These are phyloP conservation scores for Trichoplusia ni DNA, from an alignment of 1,140 invertebrate genomes.

Conservation along the genomic window DNA sequence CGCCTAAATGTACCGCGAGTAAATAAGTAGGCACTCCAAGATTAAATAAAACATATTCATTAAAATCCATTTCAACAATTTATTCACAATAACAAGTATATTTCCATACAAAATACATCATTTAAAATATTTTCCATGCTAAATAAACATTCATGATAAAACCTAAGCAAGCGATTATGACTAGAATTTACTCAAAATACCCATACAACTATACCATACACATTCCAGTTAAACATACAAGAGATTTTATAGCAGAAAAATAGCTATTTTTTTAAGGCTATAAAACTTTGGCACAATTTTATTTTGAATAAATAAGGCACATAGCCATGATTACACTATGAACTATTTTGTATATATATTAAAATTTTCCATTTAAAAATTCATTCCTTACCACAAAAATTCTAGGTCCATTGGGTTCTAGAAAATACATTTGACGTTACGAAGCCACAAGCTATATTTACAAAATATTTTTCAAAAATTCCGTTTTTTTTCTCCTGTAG, in stretches of 20 bases:
- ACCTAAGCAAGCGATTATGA: constrained; percentile 47
- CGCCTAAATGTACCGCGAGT: neutral
- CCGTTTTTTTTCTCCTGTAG: constrained; percentile 8
- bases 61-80: constrained; percentile 53
- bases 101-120: constrained; percentile 73
- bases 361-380: constrained; percentile 30
- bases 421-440: constrained; percentile 16
- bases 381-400: constrained; percentile 19
- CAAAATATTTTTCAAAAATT: constrained; percentile 49
- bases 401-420: constrained; percentile 15
- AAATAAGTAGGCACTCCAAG: neutral
- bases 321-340: constrained; percentile 31
- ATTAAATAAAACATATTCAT: constrained; percentile 3
- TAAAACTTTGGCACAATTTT: constrained; percentile 43
- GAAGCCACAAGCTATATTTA: constrained; percentile 36
- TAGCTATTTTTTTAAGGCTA: constrained; percentile 35
- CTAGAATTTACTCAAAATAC: constrained; percentile 42
- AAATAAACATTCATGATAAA: constrained; percentile 33
- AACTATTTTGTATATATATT: constrained; percentile 18
- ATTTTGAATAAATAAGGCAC: constrained; percentile 49
- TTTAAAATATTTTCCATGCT: constrained; percentile 50
- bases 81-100: constrained; percentile 68
- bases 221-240: constrained; percentile 19
- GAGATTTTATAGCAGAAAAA: constrained; percentile 23
- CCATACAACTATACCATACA: constrained; percentile 16